These are phyloP conservation scores for Poeciliopsis presidionis DNA, from an alignment of 2,797 vertebrate genomes.

Conservation along the genomic window DNA sequence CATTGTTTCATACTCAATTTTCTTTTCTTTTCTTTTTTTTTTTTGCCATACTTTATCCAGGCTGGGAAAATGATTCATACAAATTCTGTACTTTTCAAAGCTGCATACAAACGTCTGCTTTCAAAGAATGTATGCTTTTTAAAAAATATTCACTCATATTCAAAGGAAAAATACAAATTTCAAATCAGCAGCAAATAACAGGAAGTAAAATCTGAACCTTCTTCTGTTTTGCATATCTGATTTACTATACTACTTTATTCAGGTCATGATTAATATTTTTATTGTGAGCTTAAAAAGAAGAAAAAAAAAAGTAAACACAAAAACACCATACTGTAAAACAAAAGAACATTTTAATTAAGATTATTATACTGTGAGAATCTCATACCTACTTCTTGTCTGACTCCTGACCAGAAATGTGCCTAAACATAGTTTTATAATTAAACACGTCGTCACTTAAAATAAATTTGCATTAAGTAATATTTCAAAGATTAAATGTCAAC, in stretches of 20 bases:
- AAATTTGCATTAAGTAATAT: background rate
- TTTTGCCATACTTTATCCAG: too few species aligned
- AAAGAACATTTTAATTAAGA: background rate
- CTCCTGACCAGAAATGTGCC: background rate
- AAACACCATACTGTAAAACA: background rate
- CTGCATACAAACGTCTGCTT: background rate
- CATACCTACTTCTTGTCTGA: background rate
- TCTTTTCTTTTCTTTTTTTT: too few species aligned
- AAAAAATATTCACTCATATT: background rate
- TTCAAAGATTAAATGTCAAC: background rate
- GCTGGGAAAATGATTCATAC: too few species aligned
- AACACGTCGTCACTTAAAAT: background rate
- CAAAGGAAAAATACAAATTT: background rate
- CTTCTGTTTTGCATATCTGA: background rate
- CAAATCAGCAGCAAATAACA: background rate
- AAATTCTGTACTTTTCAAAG: background rate
- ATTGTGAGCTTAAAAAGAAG: background rate
- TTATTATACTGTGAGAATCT: background rate
- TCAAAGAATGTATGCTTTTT: constrained; percentile 19
- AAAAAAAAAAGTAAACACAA: background rate
- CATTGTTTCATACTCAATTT: too few species aligned
- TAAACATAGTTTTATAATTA: background rate
- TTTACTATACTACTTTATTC: background rate
- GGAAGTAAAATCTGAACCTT: background rate
- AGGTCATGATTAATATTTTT: background rate